Percentiles rank a stretch among this genome's conserved stretches.
phyloP scores from a whole-genome alignment of 2,113 vertebrate species.

The Athene cunicularia region DNA sequence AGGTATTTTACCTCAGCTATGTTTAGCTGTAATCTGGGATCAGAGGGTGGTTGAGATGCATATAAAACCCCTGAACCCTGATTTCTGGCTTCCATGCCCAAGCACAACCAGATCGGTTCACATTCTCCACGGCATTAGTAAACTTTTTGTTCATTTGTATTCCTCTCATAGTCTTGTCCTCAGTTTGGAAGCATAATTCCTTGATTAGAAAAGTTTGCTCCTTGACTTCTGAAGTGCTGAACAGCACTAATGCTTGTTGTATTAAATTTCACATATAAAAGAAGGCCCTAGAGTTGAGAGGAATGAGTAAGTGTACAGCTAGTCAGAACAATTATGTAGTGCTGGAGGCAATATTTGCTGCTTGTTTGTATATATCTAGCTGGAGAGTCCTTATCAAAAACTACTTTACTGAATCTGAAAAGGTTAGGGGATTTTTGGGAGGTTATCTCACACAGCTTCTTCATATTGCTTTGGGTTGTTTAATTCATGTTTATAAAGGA shows the following conservation, averaged over 20 bases:
- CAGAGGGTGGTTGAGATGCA: neutral
- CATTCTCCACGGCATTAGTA: neutral
- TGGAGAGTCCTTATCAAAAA: slow-evolving; percentile 50
- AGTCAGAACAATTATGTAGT: slow-evolving; percentile 41
- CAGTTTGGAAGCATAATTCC: neutral
- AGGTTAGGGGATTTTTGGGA: slow-evolving; percentile 36
- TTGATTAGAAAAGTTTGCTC: slow-evolving; percentile 26
- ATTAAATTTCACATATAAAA: slow-evolving; percentile 40
- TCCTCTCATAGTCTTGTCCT: neutral
- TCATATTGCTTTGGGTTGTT: slow-evolving; percentile 43
- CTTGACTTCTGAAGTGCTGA: neutral
- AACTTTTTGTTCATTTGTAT: neutral
- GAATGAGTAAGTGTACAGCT: neutral
- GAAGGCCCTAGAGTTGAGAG: neutral
- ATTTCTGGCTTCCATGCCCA: neutral
- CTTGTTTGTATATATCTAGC: slow-evolving; percentile 49
- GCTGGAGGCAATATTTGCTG: slow-evolving; percentile 29
- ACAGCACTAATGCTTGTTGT: neutral
- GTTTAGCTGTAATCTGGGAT: neutral
- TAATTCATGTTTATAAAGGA: slow-evolving; percentile 37
- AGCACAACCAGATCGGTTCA: neutral
- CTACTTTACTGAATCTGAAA: slow-evolving; percentile 48
- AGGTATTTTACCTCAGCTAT: neutral
- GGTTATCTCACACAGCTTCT: slow-evolving; percentile 53
- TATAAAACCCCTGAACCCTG: neutral